Evolutionary conservation across 2,113 vertebrate species (phyloP), one percentile per base, ranked within the genome.

Genomic region (Rallus limicola): DNA sequence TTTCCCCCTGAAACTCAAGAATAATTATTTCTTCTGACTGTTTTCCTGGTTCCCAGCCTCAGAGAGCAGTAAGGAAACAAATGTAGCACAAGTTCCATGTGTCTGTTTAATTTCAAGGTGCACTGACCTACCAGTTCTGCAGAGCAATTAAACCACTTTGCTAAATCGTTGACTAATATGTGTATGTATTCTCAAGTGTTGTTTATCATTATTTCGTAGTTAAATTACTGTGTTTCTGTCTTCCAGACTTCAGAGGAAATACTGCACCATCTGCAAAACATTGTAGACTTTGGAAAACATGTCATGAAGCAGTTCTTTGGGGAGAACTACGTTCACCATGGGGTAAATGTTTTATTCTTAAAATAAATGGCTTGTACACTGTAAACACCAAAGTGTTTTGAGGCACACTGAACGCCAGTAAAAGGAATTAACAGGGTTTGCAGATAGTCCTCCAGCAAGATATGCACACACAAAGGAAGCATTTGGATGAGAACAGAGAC

Each of bases 261-360:
- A 75, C 98, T 98, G 62, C 98, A 98, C 63, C 99, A 99, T 94
- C 98, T 99, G 65, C 99, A 99, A 95, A 99, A 99, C 98, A 99
- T 99, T 1, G 98, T 99, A 40, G 99, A 99, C 97, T 99, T 99
- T 21, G 98, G 98, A 96, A 99, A 98, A 97, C 99, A 99, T n/a
- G 98, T 99, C 63, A 99, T 99, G 99, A 99, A 99, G 97, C 98
- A 98, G 88, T 98, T 99, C 96, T 98, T 99, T 60, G 99, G 99
- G 90, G 99, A 99, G 91, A 99, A 98, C 94, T 99, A 98, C 26
- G 98, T 99, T 96, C 99, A 99, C 75, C 99, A 99, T 20, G 99
- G 99, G 97, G 99, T 99, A 97, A 98, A 97, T 96, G 29, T 62
- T 88, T 62, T 87, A 28, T 94, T 88, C 59, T 76, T 90, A 15